Percentiles rank a stretch among this genome's conserved stretches.
Evolutionary conservation across 1,140 invertebrate species (phyloP).

Genomic region (Habropoda laboriosa): DNA sequence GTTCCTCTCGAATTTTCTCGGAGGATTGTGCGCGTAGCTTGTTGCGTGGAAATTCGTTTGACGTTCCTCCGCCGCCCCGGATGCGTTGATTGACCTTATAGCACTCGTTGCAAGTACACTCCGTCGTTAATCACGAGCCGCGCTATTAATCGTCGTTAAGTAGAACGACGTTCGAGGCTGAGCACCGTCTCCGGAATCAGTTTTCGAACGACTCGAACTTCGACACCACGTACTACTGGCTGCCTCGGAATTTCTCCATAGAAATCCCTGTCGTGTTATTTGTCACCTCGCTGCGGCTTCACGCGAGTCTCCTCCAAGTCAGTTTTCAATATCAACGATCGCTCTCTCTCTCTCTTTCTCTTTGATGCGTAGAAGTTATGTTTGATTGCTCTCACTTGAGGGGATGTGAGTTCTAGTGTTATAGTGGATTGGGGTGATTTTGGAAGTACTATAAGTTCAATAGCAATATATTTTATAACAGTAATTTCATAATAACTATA

Average conservation of each 20-base stretch:
- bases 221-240: not conserved
- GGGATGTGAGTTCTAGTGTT: not conserved
- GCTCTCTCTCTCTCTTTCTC: no score
- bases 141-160: conserved; percentile 73
- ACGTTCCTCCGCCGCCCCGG: conserved; percentile 2
- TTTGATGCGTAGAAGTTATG: not conserved
- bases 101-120: conserved; percentile 33
- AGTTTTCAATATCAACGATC: conserved; percentile 27
- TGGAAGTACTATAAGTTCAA: no score
- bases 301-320: conserved; percentile 2
- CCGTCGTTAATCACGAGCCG: conserved; percentile 67
- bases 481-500: no score
- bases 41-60: no score
- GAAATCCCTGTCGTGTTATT: conserved; percentile 55
- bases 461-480: no score
- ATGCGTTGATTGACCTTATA: conserved; percentile 45
- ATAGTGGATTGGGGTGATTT: not conserved
- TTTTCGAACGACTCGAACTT: conserved; percentile 17
- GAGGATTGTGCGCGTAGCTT: no score
- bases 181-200: conserved; percentile 16
- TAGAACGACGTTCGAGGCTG: conserved; percentile 53
- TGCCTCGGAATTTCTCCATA: conserved; percentile 44
- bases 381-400: not conserved
- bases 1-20: conserved; percentile 7
- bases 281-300: conserved; percentile 16